Conservation (phyloP, 2,113 vertebrate species). For the Anarrhichthys ocellatus region DNA sequence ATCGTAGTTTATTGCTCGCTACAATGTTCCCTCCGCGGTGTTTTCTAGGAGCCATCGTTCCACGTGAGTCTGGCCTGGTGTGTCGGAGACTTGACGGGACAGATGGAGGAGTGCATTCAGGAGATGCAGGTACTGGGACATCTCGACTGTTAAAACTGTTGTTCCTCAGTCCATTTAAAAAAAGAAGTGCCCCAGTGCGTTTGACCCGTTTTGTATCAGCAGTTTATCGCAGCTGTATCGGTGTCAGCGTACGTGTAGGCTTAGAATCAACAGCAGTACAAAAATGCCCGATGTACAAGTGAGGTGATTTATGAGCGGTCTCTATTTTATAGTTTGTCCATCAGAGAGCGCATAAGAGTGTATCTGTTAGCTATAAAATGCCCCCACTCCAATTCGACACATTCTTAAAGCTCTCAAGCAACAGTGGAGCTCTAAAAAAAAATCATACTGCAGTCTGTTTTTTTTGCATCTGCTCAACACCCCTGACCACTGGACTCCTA, state of each 20-base stretch:
- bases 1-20: neutral
- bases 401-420: neutral
- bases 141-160: neutral
- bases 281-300: neutral
- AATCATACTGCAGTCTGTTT: neutral
- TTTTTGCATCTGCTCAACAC: no score
- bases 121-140: slow-evolving; percentile 88
- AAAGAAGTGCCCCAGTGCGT: neutral
- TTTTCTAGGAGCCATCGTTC: slow-evolving; percentile 90
- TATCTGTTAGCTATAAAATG: neutral
- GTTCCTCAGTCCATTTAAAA: neutral
- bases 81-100: slow-evolving; percentile 84
- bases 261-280: no score
- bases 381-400: neutral
- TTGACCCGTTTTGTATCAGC: neutral
- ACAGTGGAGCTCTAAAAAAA: neutral
- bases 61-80: slow-evolving; percentile 97
- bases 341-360: neutral
- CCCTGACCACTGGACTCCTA: neutral
- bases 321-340: neutral
- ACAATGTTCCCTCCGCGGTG: neutral
- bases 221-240: neutral
- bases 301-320: neutral
- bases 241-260: fast-evolving
- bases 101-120: slow-evolving; percentile 81